A percentile compares a stretch with the other conserved stretches of the same genome.
Conservation (phyloP, 2,888 invertebrate genomes). For the Pterobdella sp. region DNA sequence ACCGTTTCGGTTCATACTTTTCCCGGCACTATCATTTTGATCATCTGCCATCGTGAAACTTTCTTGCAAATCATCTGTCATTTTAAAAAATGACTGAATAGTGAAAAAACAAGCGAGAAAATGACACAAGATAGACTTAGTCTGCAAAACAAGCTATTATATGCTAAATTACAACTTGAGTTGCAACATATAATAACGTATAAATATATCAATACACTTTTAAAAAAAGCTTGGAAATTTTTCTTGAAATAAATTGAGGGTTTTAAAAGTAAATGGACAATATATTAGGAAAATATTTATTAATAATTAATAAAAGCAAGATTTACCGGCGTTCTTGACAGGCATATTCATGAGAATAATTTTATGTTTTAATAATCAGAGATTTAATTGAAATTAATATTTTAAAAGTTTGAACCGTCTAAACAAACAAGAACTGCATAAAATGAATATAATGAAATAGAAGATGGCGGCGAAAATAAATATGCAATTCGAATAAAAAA, state of each 20-base stretch:
- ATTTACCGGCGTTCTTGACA: slow-evolving; percentile 17
- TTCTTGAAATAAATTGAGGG: no score
- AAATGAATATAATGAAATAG: no score
- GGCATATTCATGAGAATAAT: slow-evolving; percentile 27
- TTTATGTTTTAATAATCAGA: background rate
- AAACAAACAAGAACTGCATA: no score
- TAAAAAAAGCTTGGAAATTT: no score
- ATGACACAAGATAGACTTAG: background rate
- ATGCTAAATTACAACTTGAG: no score
- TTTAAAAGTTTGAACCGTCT: background rate
- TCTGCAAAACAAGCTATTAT: slow-evolving; percentile 12
- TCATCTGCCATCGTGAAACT: slow-evolving; percentile 1
- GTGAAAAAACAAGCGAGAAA: no score
- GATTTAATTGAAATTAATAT: slow-evolving; percentile 12
- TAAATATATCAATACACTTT: background rate
- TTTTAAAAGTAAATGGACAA: background rate
- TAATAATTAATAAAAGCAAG: background rate
- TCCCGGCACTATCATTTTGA: background rate
- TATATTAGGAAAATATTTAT: background rate
- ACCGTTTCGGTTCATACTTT: slow-evolving; percentile 7
- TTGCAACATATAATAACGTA: no score
- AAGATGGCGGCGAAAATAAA: no score
- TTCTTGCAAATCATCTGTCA: background rate
- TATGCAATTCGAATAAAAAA: no score
- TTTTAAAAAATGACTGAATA: background rate